These are phyloP conservation scores for Sebastes nivosus DNA, from an alignment of 2,797 vertebrate species.

Conservation along the genomic window DNA sequence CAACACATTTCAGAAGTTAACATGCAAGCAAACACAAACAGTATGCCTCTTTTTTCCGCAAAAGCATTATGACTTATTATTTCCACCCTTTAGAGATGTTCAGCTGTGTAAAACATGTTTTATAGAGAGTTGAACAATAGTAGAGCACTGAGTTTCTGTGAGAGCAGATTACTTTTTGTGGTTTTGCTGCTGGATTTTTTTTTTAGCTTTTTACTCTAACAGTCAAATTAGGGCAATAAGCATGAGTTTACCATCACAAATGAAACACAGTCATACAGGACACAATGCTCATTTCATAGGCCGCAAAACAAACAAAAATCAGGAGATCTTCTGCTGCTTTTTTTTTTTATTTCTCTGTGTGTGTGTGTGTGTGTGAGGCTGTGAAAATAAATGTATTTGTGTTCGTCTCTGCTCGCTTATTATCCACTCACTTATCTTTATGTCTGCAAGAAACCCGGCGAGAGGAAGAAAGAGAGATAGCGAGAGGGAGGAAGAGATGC, in stretches of 20 bases:
- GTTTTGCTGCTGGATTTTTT: slow-evolving; percentile 51
- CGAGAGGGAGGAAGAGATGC: slow-evolving; percentile 4
- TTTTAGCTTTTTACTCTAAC: slow-evolving; percentile 5
- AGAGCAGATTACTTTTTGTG: slow-evolving; percentile 65
- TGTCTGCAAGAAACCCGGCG: slow-evolving; percentile 35
- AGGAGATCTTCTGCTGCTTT: neutral
- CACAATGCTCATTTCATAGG: slow-evolving; percentile 13
- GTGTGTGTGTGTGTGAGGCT: neutral
- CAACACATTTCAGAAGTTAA: slow-evolving; percentile 10
- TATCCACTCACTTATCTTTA: slow-evolving; percentile 36
- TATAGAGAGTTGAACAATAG: slow-evolving; percentile 40
- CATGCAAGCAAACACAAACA: neutral
- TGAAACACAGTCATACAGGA: slow-evolving; percentile 29
- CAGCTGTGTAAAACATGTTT: slow-evolving; percentile 48
- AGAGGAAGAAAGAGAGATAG: slow-evolving; percentile 32
- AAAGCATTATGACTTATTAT: slow-evolving; percentile 29
- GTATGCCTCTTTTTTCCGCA: neutral
- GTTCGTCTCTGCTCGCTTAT: neutral
- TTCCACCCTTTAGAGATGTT: slow-evolving; percentile 26
- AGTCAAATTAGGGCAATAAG: slow-evolving; percentile 40
- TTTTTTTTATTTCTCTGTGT: neutral
- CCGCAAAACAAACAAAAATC: slow-evolving; percentile 1
- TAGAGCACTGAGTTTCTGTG: slow-evolving; percentile 37
- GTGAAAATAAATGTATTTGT: slow-evolving; percentile 27
- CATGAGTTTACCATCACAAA: slow-evolving; percentile 37